A percentile compares a stretch with the other conserved stretches of the same genome.
Evolutionary conservation across 2,113 vertebrate species (phyloP).

Genomic region (Naja naja): DNA sequence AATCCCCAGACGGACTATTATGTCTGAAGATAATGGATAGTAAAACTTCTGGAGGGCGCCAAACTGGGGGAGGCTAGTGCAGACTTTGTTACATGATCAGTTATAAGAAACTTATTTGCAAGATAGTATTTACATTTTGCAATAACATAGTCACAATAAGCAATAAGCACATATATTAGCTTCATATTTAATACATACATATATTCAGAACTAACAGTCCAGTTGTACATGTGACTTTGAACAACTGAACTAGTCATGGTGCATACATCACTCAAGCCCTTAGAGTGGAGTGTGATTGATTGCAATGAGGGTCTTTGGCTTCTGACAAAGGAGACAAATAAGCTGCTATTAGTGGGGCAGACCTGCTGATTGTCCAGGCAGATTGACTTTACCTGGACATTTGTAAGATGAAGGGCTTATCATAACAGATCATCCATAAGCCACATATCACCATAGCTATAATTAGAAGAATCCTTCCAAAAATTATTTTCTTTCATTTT

Average conservation of each 20-base stretch:
- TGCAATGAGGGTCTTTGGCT: background rate
- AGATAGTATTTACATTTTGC: background rate
- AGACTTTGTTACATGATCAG: background rate
- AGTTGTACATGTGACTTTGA: background rate
- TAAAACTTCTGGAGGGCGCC: background rate
- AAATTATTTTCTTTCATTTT: background rate
- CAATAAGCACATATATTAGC: background rate
- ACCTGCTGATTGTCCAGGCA: background rate
- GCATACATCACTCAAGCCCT: background rate
- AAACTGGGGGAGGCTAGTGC: background rate
- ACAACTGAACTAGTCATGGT: background rate
- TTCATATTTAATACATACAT: background rate
- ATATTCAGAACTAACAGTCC: background rate
- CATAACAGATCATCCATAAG: background rate
- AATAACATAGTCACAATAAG: background rate
- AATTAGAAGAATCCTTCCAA: background rate
- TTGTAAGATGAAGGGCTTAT: background rate
- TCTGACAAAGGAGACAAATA: background rate
- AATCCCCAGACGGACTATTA: background rate
- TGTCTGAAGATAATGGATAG: background rate
- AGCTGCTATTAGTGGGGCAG: background rate
- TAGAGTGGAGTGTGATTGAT: background rate
- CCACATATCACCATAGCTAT: background rate
- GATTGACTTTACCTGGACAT: background rate
- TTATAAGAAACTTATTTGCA: background rate